Evolutionary conservation across 2,888 invertebrate genomes (phyloP), one percentile per base, ranked within the genome.

Genomic region (Orthosia incerta): DNA sequence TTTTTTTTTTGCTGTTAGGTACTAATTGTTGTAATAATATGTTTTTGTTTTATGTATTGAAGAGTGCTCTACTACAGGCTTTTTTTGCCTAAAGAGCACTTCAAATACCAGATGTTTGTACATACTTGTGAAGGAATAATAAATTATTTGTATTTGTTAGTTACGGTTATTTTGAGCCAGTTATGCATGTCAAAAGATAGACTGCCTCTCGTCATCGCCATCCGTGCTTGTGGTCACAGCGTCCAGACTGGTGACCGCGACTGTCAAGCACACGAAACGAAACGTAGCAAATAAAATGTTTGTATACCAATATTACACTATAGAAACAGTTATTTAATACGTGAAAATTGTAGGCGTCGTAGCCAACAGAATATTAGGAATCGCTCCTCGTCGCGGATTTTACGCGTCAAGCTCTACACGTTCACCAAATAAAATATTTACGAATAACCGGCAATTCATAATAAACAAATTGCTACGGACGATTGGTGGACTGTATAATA

Each of bases 261-360:
- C 9, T 60, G 74, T 70, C 63, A 64, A 50, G 9, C n/a, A 50
- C 55, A 61, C 11, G 5, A 46, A 11, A 51, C 23, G 20, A 23
- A 31, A 9, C 23, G 23, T 18, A 39, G n/a, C 20, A 65, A 59
- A 46, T 66, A 48, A n/a, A 65, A 48, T 48, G 4, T 45, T 63
- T 3, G 11, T 64, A 48, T 71, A n/a, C 5, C 45, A 12, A 46
- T 46, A 23, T 46, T 26, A 55, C 2, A 0, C 7, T 15, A 9
- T 51, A 51, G 3, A 3, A 26, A 16, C 12, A 16, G 9, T 18
- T 11, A 16, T 20, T n/a, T 18, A 51, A 39, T 63, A 31, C 3
- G n/a, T 56, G 15, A 3, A 12, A 57, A 31, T 11, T 57, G 5
- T 51, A 39, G 20, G 20, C 39, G 7, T 59, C 5, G 15, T 12